A percentile compares a stretch with the other conserved stretches of the same genome.
Conservation (phyloP, 1,140 invertebrate species). For the Arctopsyche grandis region DNA sequence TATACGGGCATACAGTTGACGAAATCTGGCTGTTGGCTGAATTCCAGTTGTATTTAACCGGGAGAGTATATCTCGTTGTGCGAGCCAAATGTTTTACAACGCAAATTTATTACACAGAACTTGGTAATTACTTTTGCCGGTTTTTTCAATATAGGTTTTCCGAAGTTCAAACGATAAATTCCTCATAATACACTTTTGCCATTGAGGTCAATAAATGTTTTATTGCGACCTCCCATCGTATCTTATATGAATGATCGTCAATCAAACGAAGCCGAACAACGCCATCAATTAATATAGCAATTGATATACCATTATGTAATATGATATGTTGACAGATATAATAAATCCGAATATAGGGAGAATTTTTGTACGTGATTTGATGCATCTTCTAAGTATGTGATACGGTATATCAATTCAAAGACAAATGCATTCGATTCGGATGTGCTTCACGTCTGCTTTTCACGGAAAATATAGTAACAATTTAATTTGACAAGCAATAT, state of each 20-base stretch:
- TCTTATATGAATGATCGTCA: not conserved
- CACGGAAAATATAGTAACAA: not conserved
- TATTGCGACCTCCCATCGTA: not conserved
- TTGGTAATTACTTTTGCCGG: not conserved
- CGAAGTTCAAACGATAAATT: not conserved
- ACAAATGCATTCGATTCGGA: not conserved
- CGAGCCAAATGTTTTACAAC: slow-evolving; percentile 7
- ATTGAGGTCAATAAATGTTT: slow-evolving; percentile 9
- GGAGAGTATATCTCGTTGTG: slow-evolving; percentile 22
- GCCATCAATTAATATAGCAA: slow-evolving; percentile 4
- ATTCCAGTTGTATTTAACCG: slow-evolving; percentile 50
- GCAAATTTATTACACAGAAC: not conserved
- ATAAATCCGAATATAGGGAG: too few species aligned
- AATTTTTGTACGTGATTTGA: too few species aligned
- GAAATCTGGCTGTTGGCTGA: slow-evolving; percentile 26
- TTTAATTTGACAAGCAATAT: slow-evolving; percentile 19
- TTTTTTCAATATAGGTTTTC: not conserved
- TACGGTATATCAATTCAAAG: not conserved
- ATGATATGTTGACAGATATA: not conserved
- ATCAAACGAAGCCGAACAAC: slow-evolving; percentile 9
- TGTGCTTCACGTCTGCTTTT: slow-evolving; percentile 3
- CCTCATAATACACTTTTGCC: not conserved
- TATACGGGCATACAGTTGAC: not conserved
- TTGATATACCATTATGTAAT: not conserved
- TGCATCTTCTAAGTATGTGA: too few species aligned